These are phyloP conservation scores for Aproaerema taeniolella DNA, from an alignment of 2,888 invertebrate genomes.

Conservation along the genomic window DNA sequence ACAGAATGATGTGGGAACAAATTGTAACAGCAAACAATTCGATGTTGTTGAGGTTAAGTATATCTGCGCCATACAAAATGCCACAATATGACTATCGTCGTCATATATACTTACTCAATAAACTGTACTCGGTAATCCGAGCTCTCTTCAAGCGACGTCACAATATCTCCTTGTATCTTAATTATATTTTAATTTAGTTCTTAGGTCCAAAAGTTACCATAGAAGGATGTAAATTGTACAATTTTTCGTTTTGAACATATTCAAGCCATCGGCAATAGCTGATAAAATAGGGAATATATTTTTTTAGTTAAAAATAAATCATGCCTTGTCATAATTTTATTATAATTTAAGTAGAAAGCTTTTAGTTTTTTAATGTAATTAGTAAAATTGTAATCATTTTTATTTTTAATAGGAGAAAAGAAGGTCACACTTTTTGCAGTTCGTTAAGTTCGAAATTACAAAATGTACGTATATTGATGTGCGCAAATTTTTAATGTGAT, in stretches of 20 bases:
- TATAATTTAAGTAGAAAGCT: slow-evolving; percentile 49
- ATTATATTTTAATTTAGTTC: slow-evolving; percentile 38
- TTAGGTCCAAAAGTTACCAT: slow-evolving; percentile 65
- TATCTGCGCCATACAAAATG: slow-evolving; percentile 30
- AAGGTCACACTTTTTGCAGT: too few relatives aligned
- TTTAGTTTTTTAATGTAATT: slow-evolving; percentile 32
- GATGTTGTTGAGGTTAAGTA: too few relatives aligned
- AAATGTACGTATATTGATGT: not conserved
- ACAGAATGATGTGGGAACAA: too few relatives aligned
- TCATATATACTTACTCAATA: slow-evolving; percentile 15
- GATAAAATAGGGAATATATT: slow-evolving; percentile 19
- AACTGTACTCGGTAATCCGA: slow-evolving; percentile 7
- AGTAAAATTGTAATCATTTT: slow-evolving; percentile 16
- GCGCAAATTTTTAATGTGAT: not conserved
- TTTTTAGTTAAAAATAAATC: slow-evolving; percentile 14
- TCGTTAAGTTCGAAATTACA: too few relatives aligned
- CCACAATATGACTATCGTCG: slow-evolving; percentile 20
- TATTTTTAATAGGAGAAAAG: slow-evolving; percentile 6
- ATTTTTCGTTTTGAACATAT: slow-evolving; percentile 40
- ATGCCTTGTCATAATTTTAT: slow-evolving; percentile 41
- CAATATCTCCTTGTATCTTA: slow-evolving; percentile 33
- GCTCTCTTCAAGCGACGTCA: slow-evolving; percentile 29
- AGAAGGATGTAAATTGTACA: slow-evolving; percentile 49
- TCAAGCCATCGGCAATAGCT: slow-evolving; percentile 30
- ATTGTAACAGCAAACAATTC: slow-evolving; percentile 35